These are phyloP conservation scores for Cynocephalus volans DNA, from an alignment of 2,113 vertebrate genomes.

Conservation along the genomic window DNA sequence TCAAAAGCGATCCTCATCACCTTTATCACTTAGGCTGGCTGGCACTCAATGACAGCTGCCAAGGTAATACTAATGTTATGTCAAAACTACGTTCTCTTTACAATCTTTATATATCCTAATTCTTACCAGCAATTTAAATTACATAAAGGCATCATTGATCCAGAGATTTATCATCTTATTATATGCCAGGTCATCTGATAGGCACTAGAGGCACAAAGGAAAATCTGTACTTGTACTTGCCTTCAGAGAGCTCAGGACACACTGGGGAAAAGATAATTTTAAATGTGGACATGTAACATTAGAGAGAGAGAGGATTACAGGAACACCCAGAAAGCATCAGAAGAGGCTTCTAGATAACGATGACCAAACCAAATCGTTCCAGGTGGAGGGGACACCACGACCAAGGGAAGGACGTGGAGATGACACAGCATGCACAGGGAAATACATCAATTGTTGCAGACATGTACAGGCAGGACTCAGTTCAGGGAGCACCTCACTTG, in stretches of 20 bases:
- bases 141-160: background rate
- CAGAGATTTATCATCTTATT: background rate
- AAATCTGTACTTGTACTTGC: background rate
- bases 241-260: background rate
- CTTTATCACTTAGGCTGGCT: background rate
- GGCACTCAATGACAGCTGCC: background rate
- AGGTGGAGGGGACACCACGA: background rate
- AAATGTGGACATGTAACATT: background rate
- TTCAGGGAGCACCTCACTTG: rapidly evolving
- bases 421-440: rapidly evolving
- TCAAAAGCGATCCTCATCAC: background rate
- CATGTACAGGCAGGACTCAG: rapidly evolving
- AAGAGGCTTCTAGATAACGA: background rate
- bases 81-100: background rate
- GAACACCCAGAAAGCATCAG: background rate
- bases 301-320: background rate
- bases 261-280: background rate
- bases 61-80: background rate
- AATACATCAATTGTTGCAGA: background rate
- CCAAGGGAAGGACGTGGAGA: background rate
- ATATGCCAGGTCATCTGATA: background rate
- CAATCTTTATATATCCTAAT: background rate
- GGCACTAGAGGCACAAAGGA: background rate
- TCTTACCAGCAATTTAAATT: background rate
- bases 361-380: too few species aligned